phyloP scores from a whole-genome alignment of 2,113 vertebrate genomes.

The Speoplatyrhinus poulsoni region DNA sequence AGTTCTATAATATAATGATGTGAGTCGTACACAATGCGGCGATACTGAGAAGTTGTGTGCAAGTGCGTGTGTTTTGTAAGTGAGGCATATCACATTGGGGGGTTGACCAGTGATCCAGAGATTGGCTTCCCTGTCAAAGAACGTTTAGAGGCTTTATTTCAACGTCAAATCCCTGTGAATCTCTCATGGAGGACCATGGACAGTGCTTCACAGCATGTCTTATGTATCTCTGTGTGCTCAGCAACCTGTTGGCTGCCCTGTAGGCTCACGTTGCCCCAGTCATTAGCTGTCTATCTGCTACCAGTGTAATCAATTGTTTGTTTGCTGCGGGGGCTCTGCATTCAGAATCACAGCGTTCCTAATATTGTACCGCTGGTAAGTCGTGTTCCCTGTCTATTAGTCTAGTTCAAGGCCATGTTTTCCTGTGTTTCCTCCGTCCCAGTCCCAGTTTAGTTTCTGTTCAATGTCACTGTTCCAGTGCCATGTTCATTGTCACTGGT shows the following conservation, averaged over 20 bases:
- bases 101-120: slow-evolving; percentile 55
- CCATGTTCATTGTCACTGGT: no score
- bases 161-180: slow-evolving; percentile 66
- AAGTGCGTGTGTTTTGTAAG: slow-evolving; percentile 12
- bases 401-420: no score
- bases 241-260: slow-evolving; percentile 13
- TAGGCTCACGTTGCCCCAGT: slow-evolving; percentile 5
- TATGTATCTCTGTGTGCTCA: slow-evolving; percentile 38
- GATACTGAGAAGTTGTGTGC: background rate
- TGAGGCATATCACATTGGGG: slow-evolving; percentile 23
- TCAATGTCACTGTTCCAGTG: no score
- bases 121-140: slow-evolving; percentile 59
- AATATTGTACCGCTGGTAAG: background rate
- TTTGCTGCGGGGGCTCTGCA: no score
- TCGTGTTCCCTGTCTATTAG: no score
- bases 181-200: slow-evolving; percentile 42
- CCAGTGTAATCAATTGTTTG: background rate
- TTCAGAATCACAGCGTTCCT: no score
- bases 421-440: no score
- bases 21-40: background rate
- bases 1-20: background rate
- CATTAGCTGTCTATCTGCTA: background rate
- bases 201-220: slow-evolving; percentile 29
- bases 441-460: no score
- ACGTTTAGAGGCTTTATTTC: slow-evolving; percentile 62